These are phyloP conservation scores for Scolopax bukidnonensis DNA, from an alignment of 2,797 vertebrate genomes.

Conservation along the genomic window DNA sequence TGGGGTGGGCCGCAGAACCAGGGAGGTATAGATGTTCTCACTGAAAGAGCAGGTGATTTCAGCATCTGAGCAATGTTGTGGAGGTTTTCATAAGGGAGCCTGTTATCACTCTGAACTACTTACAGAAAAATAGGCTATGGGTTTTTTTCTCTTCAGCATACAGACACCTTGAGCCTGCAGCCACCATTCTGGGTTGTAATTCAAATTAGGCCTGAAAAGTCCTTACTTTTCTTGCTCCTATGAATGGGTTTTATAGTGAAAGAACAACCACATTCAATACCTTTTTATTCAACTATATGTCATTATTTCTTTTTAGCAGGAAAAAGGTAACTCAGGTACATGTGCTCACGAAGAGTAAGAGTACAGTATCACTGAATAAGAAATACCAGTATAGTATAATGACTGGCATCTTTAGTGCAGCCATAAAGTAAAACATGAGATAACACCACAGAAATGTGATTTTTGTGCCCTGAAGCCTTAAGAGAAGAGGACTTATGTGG, in stretches of 20 bases:
- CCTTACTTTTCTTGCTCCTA: neutral
- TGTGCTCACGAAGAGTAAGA: neutral
- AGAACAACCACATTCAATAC: constrained; percentile 9
- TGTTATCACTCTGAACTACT: neutral
- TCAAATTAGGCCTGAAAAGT: neutral
- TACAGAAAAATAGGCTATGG: neutral
- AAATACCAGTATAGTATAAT: neutral
- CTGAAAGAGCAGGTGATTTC: neutral
- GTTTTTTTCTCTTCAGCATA: neutral
- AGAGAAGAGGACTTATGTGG: neutral
- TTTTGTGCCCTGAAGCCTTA: neutral
- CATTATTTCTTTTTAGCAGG: neutral
- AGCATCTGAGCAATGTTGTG: neutral
- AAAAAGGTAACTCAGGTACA: neutral
- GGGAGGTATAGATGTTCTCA: neutral
- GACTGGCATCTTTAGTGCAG: neutral
- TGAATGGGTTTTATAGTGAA: neutral
- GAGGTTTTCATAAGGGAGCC: neutral
- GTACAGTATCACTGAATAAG: neutral
- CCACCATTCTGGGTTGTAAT: neutral
- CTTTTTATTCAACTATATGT: neutral
- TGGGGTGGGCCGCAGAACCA: neutral
- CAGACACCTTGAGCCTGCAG: neutral
- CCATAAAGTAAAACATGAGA: neutral
- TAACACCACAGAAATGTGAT: neutral